Conservation (phyloP, 2,888 invertebrate genomes). For the Loripinus fragilis region DNA sequence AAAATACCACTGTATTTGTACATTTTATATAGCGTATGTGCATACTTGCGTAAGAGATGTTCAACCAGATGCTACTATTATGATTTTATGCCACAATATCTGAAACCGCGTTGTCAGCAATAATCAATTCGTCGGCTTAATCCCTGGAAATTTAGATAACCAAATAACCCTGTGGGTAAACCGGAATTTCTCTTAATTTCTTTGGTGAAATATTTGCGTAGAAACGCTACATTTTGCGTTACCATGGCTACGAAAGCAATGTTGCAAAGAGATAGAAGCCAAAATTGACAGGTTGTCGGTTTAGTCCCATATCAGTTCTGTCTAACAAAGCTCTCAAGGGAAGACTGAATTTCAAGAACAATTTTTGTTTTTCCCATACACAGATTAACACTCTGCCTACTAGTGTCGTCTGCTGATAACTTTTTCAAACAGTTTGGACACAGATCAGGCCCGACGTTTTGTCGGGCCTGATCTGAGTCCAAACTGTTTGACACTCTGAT, state of each 20-base stretch:
- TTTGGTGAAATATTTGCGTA: constrained; percentile 10
- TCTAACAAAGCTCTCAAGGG: background rate
- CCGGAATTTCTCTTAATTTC: constrained; percentile 15
- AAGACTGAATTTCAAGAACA: constrained; percentile 1
- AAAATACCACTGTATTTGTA: too few relatives aligned
- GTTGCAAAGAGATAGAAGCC: constrained; percentile 14
- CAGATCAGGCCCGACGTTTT: too few relatives aligned
- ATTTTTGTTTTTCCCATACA: background rate
- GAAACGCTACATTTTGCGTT: constrained; percentile 5
- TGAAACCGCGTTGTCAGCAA: constrained; percentile 13
- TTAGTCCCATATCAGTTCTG: constrained; percentile 5
- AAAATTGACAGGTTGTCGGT: background rate
- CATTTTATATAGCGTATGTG: too few relatives aligned
- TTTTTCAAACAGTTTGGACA: too few relatives aligned
- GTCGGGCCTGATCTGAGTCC: too few relatives aligned
- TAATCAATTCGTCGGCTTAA: background rate
- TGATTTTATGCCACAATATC: too few relatives aligned
- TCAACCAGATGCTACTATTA: too few relatives aligned
- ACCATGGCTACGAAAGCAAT: background rate
- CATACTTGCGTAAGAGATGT: too few relatives aligned
- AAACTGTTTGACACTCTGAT: too few relatives aligned
- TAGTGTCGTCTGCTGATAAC: too few relatives aligned
- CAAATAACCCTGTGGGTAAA: constrained; percentile 13
- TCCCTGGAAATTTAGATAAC: background rate
- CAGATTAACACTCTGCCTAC: too few relatives aligned